These are phyloP conservation scores for Luffia ferchaultella DNA, from an alignment of 2,888 invertebrate species.

Conservation along the genomic window DNA sequence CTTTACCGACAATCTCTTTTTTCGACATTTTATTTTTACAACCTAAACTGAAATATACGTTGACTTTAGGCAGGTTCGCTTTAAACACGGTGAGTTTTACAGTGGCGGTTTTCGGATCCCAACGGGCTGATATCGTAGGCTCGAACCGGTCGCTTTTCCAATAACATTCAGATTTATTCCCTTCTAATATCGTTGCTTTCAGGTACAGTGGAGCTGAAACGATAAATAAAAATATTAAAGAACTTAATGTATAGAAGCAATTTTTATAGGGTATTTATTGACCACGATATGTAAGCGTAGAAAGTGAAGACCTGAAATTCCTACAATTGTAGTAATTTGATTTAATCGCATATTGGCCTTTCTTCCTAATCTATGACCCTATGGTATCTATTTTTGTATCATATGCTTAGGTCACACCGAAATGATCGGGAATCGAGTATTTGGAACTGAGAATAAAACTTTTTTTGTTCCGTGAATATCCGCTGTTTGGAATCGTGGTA, in stretches of 20 bases:
- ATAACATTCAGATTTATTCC: conserved; percentile 63
- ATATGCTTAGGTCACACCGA: too few relatives aligned
- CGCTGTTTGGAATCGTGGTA: too few relatives aligned
- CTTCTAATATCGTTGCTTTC: conserved; percentile 78
- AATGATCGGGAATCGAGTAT: too few relatives aligned
- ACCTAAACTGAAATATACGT: conserved; percentile 71
- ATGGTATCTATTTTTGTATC: too few relatives aligned
- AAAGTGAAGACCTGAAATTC: not conserved
- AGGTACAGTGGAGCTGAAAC: conserved; percentile 75
- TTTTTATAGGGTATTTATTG: too few relatives aligned
- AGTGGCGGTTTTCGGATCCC: conserved; percentile 72
- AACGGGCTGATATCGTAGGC: conserved; percentile 80
- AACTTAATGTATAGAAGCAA: not conserved
- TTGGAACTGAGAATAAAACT: too few relatives aligned
- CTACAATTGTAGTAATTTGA: not conserved
- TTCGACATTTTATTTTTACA: conserved; percentile 74
- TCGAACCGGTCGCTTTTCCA: conserved; percentile 80
- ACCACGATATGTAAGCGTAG: not conserved
- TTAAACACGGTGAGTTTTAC: conserved; percentile 70
- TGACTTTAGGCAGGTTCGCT: conserved; percentile 68
- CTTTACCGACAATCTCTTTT: conserved; percentile 72
- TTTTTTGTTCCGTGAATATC: too few relatives aligned
- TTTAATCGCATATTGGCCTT: not conserved
- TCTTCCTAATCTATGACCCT: too few relatives aligned
- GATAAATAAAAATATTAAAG: conserved; percentile 12